These are phyloP conservation scores for Digitonthophagus gazella DNA, from an alignment of 2,888 invertebrate species.

Conservation along the genomic window DNA sequence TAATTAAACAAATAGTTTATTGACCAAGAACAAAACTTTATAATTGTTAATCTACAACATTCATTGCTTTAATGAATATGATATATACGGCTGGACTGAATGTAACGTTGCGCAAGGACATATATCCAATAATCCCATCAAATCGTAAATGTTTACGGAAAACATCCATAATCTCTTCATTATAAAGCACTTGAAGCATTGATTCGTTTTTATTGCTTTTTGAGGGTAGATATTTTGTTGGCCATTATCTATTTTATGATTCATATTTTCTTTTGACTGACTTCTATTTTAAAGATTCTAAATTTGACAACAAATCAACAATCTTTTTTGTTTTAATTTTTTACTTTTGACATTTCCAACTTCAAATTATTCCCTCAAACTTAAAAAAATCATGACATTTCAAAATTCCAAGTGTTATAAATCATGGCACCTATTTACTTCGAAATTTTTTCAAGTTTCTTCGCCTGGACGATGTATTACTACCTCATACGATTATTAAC, in stretches of 20 bases:
- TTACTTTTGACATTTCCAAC: neutral
- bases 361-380: neutral
- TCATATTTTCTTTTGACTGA: no score
- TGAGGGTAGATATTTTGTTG: neutral
- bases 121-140: conserved; percentile 43
- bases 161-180: conserved; percentile 39
- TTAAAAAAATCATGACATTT: neutral
- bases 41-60: conserved; percentile 8
- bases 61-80: conserved; percentile 35
- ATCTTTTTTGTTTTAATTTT: conserved; percentile 13
- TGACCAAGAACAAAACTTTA: conserved; percentile 4
- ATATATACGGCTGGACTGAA: conserved; percentile 41
- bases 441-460: conserved; percentile 21
- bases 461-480: conserved; percentile 40
- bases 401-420: neutral
- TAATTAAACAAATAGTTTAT: neutral
- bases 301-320: neutral
- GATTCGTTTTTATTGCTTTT: conserved; percentile 20
- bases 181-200: conserved; percentile 36
- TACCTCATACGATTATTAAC: conserved; percentile 28
- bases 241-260: neutral
- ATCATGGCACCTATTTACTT: conserved; percentile 5
- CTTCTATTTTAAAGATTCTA: no score
- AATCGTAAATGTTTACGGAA: conserved; percentile 43
- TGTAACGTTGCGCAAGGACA: conserved; percentile 43